Conservation (phyloP, 2,797 vertebrate genomes). For the Apogon hyalosoma region DNA sequence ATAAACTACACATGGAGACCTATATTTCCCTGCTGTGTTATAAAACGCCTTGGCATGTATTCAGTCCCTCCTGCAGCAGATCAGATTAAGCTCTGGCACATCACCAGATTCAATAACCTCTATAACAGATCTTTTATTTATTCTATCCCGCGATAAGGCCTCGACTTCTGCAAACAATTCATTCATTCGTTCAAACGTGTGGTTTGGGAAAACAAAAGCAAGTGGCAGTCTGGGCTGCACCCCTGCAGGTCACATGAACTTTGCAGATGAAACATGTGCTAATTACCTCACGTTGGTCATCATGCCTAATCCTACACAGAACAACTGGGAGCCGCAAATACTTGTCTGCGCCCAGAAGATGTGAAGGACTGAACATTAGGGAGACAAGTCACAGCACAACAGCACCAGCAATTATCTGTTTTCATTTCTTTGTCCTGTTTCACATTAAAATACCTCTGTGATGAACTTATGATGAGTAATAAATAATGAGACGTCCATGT, state of each 20-base stretch:
- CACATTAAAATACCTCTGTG: slow-evolving; percentile 46
- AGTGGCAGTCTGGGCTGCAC: slow-evolving; percentile 14
- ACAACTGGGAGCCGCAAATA: slow-evolving; percentile 33
- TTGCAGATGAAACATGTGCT: slow-evolving; percentile 37
- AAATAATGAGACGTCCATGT: slow-evolving; percentile 49
- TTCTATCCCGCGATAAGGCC: slow-evolving; percentile 52
- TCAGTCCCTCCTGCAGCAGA: slow-evolving; percentile 52
- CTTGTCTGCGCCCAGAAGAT: slow-evolving; percentile 28
- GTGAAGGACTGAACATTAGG: slow-evolving; percentile 38
- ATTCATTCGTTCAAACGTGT: neutral
- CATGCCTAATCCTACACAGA: slow-evolving; percentile 4
- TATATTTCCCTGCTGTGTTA: slow-evolving; percentile 6
- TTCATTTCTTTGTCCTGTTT: slow-evolving; percentile 43
- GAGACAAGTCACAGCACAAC: slow-evolving; percentile 61
- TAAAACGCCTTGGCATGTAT: slow-evolving; percentile 40
- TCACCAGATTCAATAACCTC: slow-evolving; percentile 57
- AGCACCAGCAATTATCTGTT: slow-evolving; percentile 49
- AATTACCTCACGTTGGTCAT: slow-evolving; percentile 42
- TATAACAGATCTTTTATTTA: slow-evolving; percentile 56
- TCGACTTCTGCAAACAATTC: slow-evolving; percentile 47
- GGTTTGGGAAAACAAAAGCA: slow-evolving; percentile 29
- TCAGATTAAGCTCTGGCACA: slow-evolving; percentile 67
- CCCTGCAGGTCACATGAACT: slow-evolving; percentile 32
- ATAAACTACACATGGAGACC: slow-evolving; percentile 28
- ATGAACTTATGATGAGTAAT: slow-evolving; percentile 64